Conservation (phyloP, 2,113 vertebrate genomes). For the Poeciliopsis retropinna region DNA sequence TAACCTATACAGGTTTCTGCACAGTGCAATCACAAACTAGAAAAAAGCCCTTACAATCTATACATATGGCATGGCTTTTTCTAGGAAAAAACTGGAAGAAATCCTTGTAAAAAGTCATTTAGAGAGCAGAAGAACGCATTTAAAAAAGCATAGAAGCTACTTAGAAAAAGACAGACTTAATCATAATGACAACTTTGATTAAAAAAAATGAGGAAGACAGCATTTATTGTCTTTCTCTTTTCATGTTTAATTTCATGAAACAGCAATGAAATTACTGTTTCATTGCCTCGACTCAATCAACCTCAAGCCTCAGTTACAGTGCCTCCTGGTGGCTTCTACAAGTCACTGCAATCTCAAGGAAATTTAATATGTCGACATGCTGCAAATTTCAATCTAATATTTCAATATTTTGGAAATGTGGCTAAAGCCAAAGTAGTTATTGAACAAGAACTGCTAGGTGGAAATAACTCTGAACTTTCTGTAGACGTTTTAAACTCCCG, state of each 20-base stretch:
- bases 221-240: too few relatives aligned
- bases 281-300: slow-evolving; percentile 4
- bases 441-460: not conserved
- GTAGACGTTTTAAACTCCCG: too few relatives aligned
- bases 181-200: slow-evolving; percentile 18
- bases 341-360: slow-evolving; percentile 28
- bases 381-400: not conserved
- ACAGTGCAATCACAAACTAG: slow-evolving; percentile 78
- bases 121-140: slow-evolving; percentile 37
- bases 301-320: slow-evolving; percentile 37
- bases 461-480: not conserved
- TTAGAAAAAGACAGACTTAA: slow-evolving; percentile 39
- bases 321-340: slow-evolving; percentile 56
- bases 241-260: too few relatives aligned
- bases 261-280: too few relatives aligned
- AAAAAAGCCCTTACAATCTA: slow-evolving; percentile 80
- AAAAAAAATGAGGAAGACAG: slow-evolving; percentile 41
- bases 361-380: too few relatives aligned
- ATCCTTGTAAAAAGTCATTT: slow-evolving; percentile 5
- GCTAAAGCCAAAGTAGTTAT: not conserved
- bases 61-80: slow-evolving; percentile 80
- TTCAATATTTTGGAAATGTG: not conserved
- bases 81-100: slow-evolving; percentile 60
- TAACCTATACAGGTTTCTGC: slow-evolving; percentile 64
- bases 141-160: slow-evolving; percentile 35